These are phyloP conservation scores for Panzeria rudis DNA, from an alignment of 2,888 invertebrate genomes.

Conservation along the genomic window DNA sequence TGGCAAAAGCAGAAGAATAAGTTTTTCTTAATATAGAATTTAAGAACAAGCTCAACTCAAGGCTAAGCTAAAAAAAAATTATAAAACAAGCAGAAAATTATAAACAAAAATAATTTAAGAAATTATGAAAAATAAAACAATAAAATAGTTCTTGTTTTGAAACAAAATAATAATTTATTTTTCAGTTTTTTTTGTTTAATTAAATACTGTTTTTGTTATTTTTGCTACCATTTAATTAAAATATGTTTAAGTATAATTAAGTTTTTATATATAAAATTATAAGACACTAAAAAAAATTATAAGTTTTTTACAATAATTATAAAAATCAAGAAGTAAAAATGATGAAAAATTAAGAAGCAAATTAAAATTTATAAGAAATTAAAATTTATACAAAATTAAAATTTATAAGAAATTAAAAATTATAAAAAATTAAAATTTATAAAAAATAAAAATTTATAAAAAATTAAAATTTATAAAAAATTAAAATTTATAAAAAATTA, in stretches of 20 bases:
- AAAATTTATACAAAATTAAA: constrained; percentile 23
- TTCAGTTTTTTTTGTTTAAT: constrained; percentile 7
- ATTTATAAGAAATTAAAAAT: too few relatives aligned
- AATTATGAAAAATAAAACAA: constrained; percentile 57
- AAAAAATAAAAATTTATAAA: too few relatives aligned
- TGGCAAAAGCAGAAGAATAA: too few relatives aligned
- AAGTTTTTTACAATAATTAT: constrained; percentile 16
- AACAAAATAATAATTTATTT: constrained; percentile 65
- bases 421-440: too few relatives aligned
- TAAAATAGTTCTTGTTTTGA: constrained; percentile 57
- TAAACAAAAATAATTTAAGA: constrained; percentile 47
- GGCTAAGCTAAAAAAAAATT: neutral
- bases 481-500: too few relatives aligned
- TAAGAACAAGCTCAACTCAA: neutral
- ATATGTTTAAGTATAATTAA: constrained; percentile 30
- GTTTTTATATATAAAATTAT: constrained; percentile 39
- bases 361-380: constrained; percentile 15
- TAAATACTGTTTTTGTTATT: constrained; percentile 22
- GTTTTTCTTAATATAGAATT: too few relatives aligned
- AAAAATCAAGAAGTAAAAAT: too few relatives aligned
- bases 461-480: too few relatives aligned
- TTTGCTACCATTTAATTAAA: neutral
- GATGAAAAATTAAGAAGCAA: too few relatives aligned
- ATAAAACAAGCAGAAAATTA: neutral
- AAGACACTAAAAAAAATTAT: constrained; percentile 56